A percentile compares a stretch with the other conserved stretches of the same genome.
phyloP scores from a whole-genome alignment of 1,140 invertebrate genomes.

The Pseudomyrmex pallidus region DNA sequence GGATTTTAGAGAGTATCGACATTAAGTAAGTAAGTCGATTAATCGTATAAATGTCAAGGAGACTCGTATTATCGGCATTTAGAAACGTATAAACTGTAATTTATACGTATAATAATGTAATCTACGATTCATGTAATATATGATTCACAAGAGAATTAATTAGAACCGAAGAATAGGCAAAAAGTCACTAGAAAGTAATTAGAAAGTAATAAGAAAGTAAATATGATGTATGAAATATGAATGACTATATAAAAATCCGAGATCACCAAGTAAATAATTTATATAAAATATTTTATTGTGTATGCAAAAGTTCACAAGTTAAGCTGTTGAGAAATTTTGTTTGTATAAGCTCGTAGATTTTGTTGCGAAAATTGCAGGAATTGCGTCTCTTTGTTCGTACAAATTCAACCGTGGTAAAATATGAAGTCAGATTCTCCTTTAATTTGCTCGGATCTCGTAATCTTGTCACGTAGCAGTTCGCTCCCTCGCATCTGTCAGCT shows the following conservation, averaged over 20 bases:
- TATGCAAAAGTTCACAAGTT: background rate
- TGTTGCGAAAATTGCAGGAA: background rate
- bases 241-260: background rate
- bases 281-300: background rate
- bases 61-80: background rate
- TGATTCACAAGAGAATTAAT: background rate
- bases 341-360: background rate
- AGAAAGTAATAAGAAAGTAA: background rate
- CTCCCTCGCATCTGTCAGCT: conserved; percentile 28
- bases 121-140: background rate
- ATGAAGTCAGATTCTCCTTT: conserved; percentile 2
- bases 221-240: background rate
- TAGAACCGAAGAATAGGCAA: background rate
- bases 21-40: background rate
- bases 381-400: background rate
- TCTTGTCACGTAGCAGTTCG: conserved; percentile 2
- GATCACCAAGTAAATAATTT: background rate
- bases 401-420: background rate
- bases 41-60: background rate
- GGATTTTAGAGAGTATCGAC: background rate
- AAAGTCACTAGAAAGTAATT: background rate
- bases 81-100: background rate
- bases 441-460: background rate
- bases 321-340: background rate
- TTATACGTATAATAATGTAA: no score